Evolutionary conservation across 2,888 invertebrate species (phyloP).

Genomic region (Limnephilus lunatus): DNA sequence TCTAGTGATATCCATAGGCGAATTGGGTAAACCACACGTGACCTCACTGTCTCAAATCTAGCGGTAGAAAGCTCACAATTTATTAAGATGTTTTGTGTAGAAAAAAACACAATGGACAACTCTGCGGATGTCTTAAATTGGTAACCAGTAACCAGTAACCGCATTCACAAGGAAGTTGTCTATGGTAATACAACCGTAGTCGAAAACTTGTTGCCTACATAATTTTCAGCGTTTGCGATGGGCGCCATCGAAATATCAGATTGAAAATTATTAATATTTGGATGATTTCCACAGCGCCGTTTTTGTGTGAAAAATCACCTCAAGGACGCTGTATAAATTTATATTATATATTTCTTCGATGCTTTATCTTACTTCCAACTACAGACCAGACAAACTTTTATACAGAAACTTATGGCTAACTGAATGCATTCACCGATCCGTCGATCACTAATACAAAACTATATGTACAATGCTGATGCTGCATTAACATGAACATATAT

Average conservation of each 20-base stretch:
- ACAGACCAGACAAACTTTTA: no score
- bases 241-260: background rate
- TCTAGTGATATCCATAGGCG: background rate
- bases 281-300: no score
- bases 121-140: background rate
- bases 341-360: no score
- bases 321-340: no score
- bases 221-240: background rate
- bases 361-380: no score
- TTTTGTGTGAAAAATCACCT: no score
- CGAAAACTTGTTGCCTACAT: background rate
- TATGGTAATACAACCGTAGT: background rate
- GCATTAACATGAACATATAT: no score
- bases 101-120: background rate
- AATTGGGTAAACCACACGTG: background rate
- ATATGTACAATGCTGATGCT: no score
- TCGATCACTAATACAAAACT: no score
- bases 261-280: background rate
- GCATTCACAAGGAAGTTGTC: background rate
- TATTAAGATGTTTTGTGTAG: background rate
- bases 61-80: background rate
- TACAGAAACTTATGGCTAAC: no score
- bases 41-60: background rate
- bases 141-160: slow-evolving; percentile 2
- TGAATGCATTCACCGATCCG: no score